Evolutionary conservation across 2,113 vertebrate genomes (phyloP).

Genomic region (Otis tarda): DNA sequence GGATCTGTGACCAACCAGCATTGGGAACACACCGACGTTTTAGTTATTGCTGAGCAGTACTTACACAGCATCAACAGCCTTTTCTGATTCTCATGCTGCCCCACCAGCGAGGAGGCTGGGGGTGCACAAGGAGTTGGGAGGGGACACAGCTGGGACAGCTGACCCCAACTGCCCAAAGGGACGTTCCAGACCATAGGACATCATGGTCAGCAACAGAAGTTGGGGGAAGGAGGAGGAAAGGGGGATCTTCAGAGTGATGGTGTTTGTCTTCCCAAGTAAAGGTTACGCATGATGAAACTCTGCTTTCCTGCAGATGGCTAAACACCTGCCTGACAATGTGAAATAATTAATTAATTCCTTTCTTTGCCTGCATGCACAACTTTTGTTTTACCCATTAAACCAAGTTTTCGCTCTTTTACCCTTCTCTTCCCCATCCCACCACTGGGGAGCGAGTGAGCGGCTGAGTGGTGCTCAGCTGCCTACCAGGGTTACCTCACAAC

Average conservation of each 20-base stretch:
- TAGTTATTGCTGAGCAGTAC: not conserved
- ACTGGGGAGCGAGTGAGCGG: rapidly evolving
- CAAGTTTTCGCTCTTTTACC: not conserved
- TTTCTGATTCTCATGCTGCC: not conserved
- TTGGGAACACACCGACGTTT: not conserved
- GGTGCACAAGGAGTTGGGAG: not conserved
- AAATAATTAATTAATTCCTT: not conserved
- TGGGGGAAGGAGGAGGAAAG: not conserved
- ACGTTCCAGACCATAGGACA: not conserved
- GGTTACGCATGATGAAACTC: not conserved
- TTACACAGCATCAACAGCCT: not conserved
- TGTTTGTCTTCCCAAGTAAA: not conserved
- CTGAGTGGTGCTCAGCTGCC: not conserved
- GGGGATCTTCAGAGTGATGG: not conserved
- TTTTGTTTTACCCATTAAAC: not conserved
- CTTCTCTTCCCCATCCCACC: not conserved
- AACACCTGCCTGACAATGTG: not conserved
- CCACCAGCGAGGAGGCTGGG: not conserved
- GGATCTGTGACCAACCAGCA: not conserved
- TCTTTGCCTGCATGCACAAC: not conserved
- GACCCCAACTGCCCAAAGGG: not conserved
- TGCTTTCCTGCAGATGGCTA: not conserved
- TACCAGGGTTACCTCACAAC: not conserved
- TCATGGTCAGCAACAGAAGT: not conserved
- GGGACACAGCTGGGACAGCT: not conserved